Base-by-base conservation (phyloP, 2,797 vertebrate species). In the Anabacerthia variegaticeps region DNA sequence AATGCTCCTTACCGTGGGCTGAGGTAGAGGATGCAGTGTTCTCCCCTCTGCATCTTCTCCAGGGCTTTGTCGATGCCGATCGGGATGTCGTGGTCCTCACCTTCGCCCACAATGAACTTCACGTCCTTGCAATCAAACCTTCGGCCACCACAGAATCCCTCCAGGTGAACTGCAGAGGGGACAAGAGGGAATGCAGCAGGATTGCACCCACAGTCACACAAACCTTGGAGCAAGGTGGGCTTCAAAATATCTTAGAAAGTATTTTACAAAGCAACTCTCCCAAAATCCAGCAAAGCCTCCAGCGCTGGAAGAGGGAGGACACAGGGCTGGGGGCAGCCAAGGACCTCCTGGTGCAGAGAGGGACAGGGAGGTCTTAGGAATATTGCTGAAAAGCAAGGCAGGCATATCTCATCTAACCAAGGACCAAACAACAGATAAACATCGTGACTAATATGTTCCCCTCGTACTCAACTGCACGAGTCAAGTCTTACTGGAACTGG, bases 21-120 rank as follows among this genome's bases (percentile, higher is more conserved):
- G 51, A 99, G 97, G 96, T 98, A 97, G 85, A 99, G 98, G 82
- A 99, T 8, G 80, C 99, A 99, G 75, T 99, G 98, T 86, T 99
- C 99, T 97, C 98, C 99, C 91, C 98, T 98, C 96, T 99, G 99
- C 99, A 99, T 99, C 96, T 99, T 99, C 97, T 99, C 99, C 98
- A 99, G 98, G 80, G 99, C 99, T 93, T 99, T 98, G 97, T 99
- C 99, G 5, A 99, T 99, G 84, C 99, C 99, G 4, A 99, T 98
- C 44, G 99, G 99, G 97, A 99, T 97, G 44, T 98, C 98, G 13
- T 98, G 98, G 79, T 99, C 99, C 94, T 99, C 99, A 52, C 98
- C 98, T 97, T 99, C 98, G 0, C 99, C 99, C 69, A 99, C 98
- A 1, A 97, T 93, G n/a, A 99, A 99, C 37, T 95, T 98, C 91